Percentiles rank a stretch among this genome's conserved stretches.
Evolutionary conservation across 2,888 invertebrate species (phyloP).

Genomic region (Elmis aenea): DNA sequence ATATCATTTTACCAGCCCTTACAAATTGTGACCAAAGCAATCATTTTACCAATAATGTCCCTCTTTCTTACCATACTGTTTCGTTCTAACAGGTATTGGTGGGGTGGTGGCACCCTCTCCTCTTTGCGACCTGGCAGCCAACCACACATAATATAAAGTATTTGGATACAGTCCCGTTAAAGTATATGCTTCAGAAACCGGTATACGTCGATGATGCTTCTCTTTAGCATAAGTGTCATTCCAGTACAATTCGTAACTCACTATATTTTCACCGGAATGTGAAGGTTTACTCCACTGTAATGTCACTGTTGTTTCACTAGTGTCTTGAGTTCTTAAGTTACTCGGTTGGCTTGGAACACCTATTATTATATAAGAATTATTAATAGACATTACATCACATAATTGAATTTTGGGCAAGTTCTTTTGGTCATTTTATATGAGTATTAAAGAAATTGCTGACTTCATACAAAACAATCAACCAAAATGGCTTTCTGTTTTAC

Average conservation of each 20-base stretch:
- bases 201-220: constrained; percentile 78
- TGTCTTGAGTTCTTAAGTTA: constrained; percentile 79
- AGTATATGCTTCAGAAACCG: constrained; percentile 78
- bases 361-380: too few relatives aligned
- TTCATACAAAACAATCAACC: too few relatives aligned
- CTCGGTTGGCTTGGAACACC: constrained; percentile 97
- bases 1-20: too few relatives aligned
- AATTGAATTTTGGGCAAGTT: too few relatives aligned
- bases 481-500: too few relatives aligned
- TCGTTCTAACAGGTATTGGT: constrained; percentile 89
- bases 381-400: too few relatives aligned
- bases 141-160: constrained; percentile 94
- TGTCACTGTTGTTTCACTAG: constrained; percentile 86
- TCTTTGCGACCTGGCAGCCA: constrained; percentile 87
- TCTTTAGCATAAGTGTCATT: constrained; percentile 93
- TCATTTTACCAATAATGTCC: too few relatives aligned
- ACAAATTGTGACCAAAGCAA: too few relatives aligned
- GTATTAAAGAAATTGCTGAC: too few relatives aligned
- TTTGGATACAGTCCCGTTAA: constrained; percentile 90
- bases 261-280: constrained; percentile 88
- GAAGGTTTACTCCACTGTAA: constrained; percentile 90
- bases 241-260: constrained; percentile 95
- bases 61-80: constrained; percentile 93
- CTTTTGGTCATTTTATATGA: too few relatives aligned
- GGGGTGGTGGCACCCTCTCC: constrained; percentile 96